Evolutionary conservation across 2,888 invertebrate genomes (phyloP), one percentile per base, ranked within the genome.

Genomic region (Polydrusus cervinus): DNA sequence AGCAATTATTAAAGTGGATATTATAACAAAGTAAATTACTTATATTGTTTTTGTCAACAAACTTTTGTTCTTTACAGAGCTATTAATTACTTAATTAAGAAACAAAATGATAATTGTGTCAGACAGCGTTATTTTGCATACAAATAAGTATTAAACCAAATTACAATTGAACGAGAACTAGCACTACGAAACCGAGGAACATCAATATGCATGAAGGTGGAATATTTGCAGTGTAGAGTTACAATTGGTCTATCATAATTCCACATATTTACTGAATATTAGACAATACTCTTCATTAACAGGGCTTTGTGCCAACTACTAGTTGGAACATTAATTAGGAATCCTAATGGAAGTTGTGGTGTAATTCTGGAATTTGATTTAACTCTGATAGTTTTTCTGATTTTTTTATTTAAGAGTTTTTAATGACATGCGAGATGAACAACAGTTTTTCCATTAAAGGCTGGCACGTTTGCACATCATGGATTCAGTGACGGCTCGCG

Each of bases 171-270:
- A 71, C 62, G 71, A 71, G 71, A 64, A 64, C 64, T 53, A 53
- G 53, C 53, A 53, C 53, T 53, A 30, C 53, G 53, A 53, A 57
- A 40, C 38, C 38, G 18, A 47, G 20, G 3, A 16, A 30, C 53
- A 76, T 76, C 76, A 76, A 76, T 76, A 76, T 76, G 69, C 76
- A 76, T 76, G 76, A 76, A 69, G 51, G 18, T 64, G 72, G 61
- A 76, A 60, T 65, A 71, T 67, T 72, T 60, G 25, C 49, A 57
- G 65, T 69, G 51, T 69, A 66, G 16, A 62, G 60, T 55, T 73
- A 73, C 73, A 70, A 76, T 73, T 66, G 69, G 68, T 13, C 49
- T 38, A 68, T 72, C 68, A 72, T 76, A 76, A 76, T 71, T 76
- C 68, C 68, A 49, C 64, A 72, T 76, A 72, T 72, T 76, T 76